Percentiles rank a stretch among this genome's conserved stretches.
These are phyloP conservation scores for Lycaon pictus DNA, from an alignment of 2,113 vertebrate genomes.

Conservation along the genomic window DNA sequence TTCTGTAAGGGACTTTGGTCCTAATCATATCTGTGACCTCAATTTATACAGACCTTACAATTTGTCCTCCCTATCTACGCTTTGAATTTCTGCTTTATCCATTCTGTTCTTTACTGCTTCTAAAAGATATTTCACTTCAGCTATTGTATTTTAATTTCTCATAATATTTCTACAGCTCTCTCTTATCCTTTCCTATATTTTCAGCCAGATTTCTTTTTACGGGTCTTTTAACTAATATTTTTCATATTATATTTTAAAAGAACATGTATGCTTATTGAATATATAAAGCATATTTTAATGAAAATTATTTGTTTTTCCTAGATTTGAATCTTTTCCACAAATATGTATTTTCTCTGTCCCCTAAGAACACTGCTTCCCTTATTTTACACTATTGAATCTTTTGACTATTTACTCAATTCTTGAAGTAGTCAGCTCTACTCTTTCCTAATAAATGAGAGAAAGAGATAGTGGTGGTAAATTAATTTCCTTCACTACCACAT, in stretches of 20 bases:
- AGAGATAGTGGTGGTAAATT: background rate
- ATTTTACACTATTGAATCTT: background rate
- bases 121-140: background rate
- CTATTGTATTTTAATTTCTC: background rate
- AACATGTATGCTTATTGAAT: background rate
- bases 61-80: background rate
- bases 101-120: conserved; percentile 3
- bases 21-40: background rate
- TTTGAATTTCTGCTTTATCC: background rate
- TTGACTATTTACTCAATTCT: background rate
- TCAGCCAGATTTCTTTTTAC: background rate
- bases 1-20: background rate
- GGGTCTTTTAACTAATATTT: background rate
- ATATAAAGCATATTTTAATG: background rate
- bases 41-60: background rate
- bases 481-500: conserved; percentile 14
- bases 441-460: background rate
- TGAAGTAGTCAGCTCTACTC: background rate
- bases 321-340: background rate
- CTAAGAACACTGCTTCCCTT: background rate
- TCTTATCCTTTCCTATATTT: background rate
- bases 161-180: background rate
- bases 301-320: conserved; percentile 19
- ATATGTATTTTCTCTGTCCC: background rate
- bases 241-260: background rate